phyloP scores from a whole-genome alignment of 1,140 invertebrate genomes.

The Zophobas morio region DNA sequence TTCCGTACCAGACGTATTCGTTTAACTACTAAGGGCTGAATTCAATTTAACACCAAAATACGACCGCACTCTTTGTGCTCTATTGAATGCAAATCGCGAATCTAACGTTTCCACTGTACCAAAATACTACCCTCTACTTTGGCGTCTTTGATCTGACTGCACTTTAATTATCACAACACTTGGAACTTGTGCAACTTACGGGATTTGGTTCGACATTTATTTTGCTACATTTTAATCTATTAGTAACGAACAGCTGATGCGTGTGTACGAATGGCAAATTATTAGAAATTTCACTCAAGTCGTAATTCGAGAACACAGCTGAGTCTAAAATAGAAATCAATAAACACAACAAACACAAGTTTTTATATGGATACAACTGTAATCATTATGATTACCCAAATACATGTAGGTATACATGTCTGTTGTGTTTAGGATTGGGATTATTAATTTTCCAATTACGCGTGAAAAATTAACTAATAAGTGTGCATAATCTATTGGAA shows the following conservation, averaged over 20 bases:
- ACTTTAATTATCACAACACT: constrained; percentile 40
- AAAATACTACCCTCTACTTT: constrained; percentile 22
- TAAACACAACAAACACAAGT: too few relatives aligned
- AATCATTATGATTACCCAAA: too few relatives aligned
- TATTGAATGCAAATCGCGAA: constrained; percentile 41
- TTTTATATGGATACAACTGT: too few relatives aligned
- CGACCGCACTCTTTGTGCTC: constrained; percentile 38
- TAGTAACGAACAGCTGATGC: constrained; percentile 1
- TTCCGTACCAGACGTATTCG: constrained; percentile 24
- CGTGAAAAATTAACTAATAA: too few relatives aligned
- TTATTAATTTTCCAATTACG: too few relatives aligned
- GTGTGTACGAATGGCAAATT: neutral
- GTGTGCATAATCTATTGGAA: too few relatives aligned
- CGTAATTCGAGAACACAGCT: too few relatives aligned
- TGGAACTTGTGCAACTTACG: constrained; percentile 21
- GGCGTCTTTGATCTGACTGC: constrained; percentile 32
- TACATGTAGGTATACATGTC: too few relatives aligned
- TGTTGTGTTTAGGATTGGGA: too few relatives aligned
- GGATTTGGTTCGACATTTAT: constrained; percentile 32
- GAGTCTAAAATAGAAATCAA: too few relatives aligned
- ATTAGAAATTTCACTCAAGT: too few relatives aligned
- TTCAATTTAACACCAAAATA: constrained; percentile 41
- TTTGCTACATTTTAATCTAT: constrained; percentile 20
- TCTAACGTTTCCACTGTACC: constrained; percentile 21
- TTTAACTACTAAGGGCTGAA: constrained; percentile 34